Evolutionary conservation across 2,113 vertebrate species (phyloP), one percentile per base, ranked within the genome.

Genomic region (Salvator merianae): DNA sequence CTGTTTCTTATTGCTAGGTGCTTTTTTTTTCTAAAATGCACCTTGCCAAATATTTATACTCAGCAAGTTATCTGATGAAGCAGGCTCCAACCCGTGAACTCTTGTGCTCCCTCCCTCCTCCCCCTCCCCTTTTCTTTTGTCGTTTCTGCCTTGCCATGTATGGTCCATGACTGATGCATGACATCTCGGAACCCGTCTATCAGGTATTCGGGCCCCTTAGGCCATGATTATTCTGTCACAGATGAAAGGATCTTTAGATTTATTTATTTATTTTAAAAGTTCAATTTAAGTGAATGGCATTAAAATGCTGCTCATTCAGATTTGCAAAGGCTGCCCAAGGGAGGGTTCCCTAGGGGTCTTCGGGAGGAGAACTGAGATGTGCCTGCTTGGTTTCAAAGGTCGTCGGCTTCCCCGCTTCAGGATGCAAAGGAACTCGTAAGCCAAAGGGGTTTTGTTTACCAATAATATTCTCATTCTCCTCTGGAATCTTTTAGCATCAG

Each of bases 191-290:
- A n/a, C 9, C 68, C 34, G 4, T 50, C 76, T 13, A 34, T 72
- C 76, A 78, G 68, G 40, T 30, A 38, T 55, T 59, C 30, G 24
- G 36, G 30, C 38, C 53, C 50, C 55, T 28, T 34, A 36, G 76
- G 40, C 62, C 53, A 79, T 72, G 68, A 72, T 79, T 43, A 79
- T 84, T 55, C 36, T 84, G 76, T 72, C 83, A 84, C 38, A 79
- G 38, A 47, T 84, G 69, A 84, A 79, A 72, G 20, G 53, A 72
- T 84, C 53, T 20, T 79, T 43, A 65, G 18, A 79, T 78, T 78
- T 70, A 63, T 13, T n/a, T n/a, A n/a, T n/a, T n/a, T n/a, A n/a
- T n/a, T n/a, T n/a, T n/a, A 59, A 59, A 79, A 84, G 63, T 40
- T 36, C 68, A 79, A 14, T 84, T 63, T 79, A 79, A 84, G 47